phyloP scores from a whole-genome alignment of 2,113 vertebrate species.

The Uropsilus gracilis region DNA sequence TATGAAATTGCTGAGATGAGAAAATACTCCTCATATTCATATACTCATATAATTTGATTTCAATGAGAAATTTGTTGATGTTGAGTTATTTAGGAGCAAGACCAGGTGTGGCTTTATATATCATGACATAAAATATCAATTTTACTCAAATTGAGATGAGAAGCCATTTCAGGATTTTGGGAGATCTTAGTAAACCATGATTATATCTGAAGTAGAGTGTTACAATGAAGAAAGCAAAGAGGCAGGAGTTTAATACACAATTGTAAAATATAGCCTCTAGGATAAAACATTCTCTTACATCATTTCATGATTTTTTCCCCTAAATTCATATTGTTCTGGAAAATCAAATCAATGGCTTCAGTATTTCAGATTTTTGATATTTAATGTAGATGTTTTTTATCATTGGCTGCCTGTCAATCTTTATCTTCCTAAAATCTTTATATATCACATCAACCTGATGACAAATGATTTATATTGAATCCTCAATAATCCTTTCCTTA shows the following conservation, averaged over 20 bases:
- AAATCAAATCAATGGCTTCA: conserved; percentile 62
- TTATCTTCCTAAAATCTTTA: conserved; percentile 59
- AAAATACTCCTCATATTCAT: not conserved
- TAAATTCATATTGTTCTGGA: conserved; percentile 45
- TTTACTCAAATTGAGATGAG: not conserved
- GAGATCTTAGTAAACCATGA: not conserved
- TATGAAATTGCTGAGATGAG: not conserved
- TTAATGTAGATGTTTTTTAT: conserved; percentile 60
- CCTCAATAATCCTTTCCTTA: not conserved
- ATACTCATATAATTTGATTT: not conserved
- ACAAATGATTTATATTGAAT: conserved; percentile 60
- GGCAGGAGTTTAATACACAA: conserved; percentile 2
- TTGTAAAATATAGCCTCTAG: not conserved
- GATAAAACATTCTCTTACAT: conserved; percentile 51
- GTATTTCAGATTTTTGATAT: conserved; percentile 55
- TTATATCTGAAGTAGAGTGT: not conserved
- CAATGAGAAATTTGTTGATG: not conserved
- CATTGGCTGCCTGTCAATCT: conserved; percentile 60
- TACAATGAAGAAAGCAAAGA: not conserved
- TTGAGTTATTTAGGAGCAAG: not conserved
- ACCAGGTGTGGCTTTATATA: not conserved
- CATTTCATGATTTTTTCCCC: conserved; percentile 48
- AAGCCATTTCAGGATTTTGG: not conserved
- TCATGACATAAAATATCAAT: not conserved
- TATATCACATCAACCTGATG: not conserved